phyloP scores from a whole-genome alignment of 2,113 vertebrate species.

The Microcebus lehilahytsara region DNA sequence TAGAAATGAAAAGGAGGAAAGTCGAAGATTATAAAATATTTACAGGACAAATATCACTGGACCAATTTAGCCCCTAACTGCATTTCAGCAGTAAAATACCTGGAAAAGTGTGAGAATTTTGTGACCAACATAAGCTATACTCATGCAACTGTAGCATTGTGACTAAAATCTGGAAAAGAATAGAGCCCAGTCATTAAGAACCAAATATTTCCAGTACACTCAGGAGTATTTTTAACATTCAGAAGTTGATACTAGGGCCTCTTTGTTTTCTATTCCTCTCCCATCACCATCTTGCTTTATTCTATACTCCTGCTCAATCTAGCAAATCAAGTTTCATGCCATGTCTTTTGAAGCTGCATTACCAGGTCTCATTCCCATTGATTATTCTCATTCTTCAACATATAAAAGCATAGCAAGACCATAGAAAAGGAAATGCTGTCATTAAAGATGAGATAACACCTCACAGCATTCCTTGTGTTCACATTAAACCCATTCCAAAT shows the following conservation, averaged over 20 bases:
- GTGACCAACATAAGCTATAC: not conserved
- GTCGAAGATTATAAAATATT: not conserved
- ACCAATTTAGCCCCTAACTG: not conserved
- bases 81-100: not conserved
- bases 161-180: not conserved
- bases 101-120: not conserved
- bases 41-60: not conserved
- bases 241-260: not conserved
- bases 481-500: not conserved
- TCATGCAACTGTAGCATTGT: not conserved
- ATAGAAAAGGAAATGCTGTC: not conserved
- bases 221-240: not conserved
- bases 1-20: not conserved
- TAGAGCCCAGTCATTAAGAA: not conserved
- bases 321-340: not conserved
- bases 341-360: not conserved
- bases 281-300: not conserved
- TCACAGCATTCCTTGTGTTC: not conserved
- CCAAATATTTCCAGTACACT: not conserved
- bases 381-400: not conserved
- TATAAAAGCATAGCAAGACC: not conserved
- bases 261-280: not conserved
- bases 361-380: not conserved
- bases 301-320: not conserved
- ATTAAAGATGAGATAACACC: not conserved